phyloP scores from a whole-genome alignment of 30 jellyfish, hydroid and myxozoan species.

The Phacellophora camtschatica region DNA sequence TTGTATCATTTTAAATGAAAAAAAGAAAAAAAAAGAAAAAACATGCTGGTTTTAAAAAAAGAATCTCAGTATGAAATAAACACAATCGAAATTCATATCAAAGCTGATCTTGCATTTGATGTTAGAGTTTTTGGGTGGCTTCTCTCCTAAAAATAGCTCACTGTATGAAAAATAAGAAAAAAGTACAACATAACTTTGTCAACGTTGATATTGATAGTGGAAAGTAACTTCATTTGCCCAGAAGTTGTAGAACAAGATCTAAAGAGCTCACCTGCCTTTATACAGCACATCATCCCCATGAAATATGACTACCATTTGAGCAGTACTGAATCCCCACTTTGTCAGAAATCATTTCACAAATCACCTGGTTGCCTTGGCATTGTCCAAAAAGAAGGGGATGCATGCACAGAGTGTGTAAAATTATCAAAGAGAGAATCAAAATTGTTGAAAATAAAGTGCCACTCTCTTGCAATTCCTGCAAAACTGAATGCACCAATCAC shows the following conservation, averaged over 20 bases:
- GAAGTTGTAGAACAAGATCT: too few species aligned
- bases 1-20: too few species aligned
- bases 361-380: too few species aligned
- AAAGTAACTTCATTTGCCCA: too few species aligned
- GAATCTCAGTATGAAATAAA: too few species aligned
- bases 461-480: background rate
- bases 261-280: too few species aligned
- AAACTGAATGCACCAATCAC: background rate
- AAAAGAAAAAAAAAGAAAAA: too few species aligned
- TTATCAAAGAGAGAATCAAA: background rate
- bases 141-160: constrained; percentile 2
- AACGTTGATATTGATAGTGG: background rate
- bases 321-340: too few species aligned
- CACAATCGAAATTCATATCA: constrained; percentile 1
- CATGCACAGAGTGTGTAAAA: background rate
- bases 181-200: background rate
- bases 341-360: too few species aligned
- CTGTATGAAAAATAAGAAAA: background rate
- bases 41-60: too few species aligned
- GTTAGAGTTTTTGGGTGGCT: constrained; percentile 33
- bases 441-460: background rate
- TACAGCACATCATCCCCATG: too few species aligned
- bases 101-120: background rate
- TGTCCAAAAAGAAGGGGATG: background rate
- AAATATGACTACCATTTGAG: too few species aligned